phyloP scores from a whole-genome alignment of 2,113 vertebrate species.

The Taxidea taxus region DNA sequence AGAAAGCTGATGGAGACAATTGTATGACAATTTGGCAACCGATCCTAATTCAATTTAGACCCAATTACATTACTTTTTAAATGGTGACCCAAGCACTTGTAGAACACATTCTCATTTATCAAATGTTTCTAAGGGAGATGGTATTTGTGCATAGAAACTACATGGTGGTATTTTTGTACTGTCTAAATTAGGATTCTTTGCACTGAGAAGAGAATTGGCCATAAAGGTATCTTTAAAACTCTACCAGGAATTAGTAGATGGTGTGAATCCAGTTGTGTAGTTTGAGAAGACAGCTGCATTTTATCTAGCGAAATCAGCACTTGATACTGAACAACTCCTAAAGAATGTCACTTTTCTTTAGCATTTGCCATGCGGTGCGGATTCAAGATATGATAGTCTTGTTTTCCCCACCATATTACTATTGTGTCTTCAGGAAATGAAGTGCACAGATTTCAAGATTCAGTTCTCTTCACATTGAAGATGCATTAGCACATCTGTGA shows the following conservation, averaged over 20 bases:
- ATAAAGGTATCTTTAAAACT: constrained; percentile 69
- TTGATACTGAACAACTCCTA: constrained; percentile 48
- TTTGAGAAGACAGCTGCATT: constrained; percentile 69
- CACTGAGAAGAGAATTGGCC: constrained; percentile 58
- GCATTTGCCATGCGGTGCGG: background rate
- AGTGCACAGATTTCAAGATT: constrained; percentile 25
- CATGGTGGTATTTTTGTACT: background rate
- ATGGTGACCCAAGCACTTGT: background rate
- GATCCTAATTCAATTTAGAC: constrained; percentile 12
- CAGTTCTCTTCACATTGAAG: constrained; percentile 44
- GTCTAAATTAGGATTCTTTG: constrained; percentile 51
- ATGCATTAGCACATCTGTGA: constrained; percentile 24
- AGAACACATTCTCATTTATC: constrained; percentile 40
- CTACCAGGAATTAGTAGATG: constrained; percentile 56
- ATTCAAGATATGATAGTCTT: constrained; percentile 26
- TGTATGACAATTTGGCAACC: background rate
- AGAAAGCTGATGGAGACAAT: background rate
- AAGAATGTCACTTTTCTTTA: constrained; percentile 6
- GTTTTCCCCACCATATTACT: background rate
- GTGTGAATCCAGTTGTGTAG: constrained; percentile 71
- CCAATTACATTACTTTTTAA: constrained; percentile 22
- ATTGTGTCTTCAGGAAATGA: constrained; percentile 46
- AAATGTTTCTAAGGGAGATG: constrained; percentile 30
- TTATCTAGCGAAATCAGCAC: constrained; percentile 66
- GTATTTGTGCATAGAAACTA: constrained; percentile 12